These are phyloP conservation scores for Geotrupes spiniger DNA, from an alignment of 2,888 invertebrate species.

Conservation along the genomic window DNA sequence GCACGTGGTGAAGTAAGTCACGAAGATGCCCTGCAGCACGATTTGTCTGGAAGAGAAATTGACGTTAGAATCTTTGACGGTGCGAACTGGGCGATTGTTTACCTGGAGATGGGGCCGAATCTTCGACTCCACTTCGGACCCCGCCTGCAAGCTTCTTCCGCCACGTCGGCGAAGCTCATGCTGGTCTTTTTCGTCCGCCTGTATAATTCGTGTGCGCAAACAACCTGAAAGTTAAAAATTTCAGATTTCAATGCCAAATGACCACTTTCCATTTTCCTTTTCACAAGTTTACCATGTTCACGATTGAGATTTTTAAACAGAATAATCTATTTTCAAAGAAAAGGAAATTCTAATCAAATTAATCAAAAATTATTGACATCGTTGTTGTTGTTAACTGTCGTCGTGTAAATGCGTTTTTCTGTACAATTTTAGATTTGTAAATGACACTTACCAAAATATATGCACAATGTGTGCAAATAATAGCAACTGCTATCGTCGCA, in stretches of 20 bases:
- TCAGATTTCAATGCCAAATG: too few relatives aligned
- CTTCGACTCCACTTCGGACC: slow-evolving; percentile 69
- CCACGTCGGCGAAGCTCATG: slow-evolving; percentile 86
- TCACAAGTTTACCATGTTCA: too few relatives aligned
- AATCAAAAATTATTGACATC: too few relatives aligned
- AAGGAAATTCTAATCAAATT: too few relatives aligned
- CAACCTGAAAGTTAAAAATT: slow-evolving; percentile 67
- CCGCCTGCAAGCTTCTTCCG: slow-evolving; percentile 73
- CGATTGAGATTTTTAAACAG: too few relatives aligned
- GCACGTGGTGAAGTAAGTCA: slow-evolving; percentile 96
- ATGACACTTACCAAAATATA: slow-evolving; percentile 73
- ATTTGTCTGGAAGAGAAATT: slow-evolving; percentile 61
- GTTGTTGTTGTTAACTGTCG: too few relatives aligned
- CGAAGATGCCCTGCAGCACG: slow-evolving; percentile 76
- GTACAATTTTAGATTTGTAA: too few relatives aligned
- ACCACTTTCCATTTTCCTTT: too few relatives aligned
- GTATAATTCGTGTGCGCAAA: slow-evolving; percentile 79
- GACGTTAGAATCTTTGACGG: too few relatives aligned
- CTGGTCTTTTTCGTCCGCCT: slow-evolving; percentile 65
- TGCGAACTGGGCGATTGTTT: slow-evolving; percentile 28
- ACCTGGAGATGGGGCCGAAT: slow-evolving; percentile 67
- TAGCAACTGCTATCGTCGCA: slow-evolving; percentile 79
- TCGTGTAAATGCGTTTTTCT: too few relatives aligned
- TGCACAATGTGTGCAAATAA: slow-evolving; percentile 92
- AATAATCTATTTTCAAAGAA: too few relatives aligned